phyloP scores from a whole-genome alignment of 92 coral and sea anemone species.

The Virgularia gustaviana region DNA sequence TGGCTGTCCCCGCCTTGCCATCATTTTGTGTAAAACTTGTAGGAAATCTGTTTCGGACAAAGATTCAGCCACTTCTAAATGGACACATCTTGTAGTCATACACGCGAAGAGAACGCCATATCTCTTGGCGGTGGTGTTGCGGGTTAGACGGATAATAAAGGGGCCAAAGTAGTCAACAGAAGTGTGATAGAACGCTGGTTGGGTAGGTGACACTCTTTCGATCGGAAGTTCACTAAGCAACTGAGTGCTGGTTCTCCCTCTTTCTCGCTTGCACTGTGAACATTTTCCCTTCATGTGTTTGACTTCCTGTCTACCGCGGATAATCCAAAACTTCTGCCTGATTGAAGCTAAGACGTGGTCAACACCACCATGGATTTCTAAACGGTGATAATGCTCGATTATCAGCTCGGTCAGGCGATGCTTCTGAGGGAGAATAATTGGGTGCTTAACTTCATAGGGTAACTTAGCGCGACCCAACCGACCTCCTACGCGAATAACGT shows the following conservation, averaged over 20 bases:
- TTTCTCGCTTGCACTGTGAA: background rate
- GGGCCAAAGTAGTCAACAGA: slow-evolving; percentile 24
- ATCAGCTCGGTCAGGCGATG: slow-evolving; percentile 27
- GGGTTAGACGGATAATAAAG: slow-evolving; percentile 3
- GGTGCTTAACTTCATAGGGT: slow-evolving; percentile 7
- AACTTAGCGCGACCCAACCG: slow-evolving; percentile 6
- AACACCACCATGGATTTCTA: slow-evolving; percentile 18
- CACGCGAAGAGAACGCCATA: slow-evolving; percentile 26
- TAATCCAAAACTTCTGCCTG: slow-evolving; percentile 27
- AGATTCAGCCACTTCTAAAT: slow-evolving; percentile 7
- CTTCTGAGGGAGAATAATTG: slow-evolving; percentile 15
- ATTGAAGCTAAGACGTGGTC: slow-evolving; percentile 24
- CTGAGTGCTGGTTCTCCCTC: slow-evolving; percentile 12
- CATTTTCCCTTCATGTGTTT: background rate
- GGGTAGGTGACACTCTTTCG: slow-evolving; percentile 14
- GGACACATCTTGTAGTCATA: slow-evolving; percentile 22
- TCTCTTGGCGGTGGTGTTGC: slow-evolving; percentile 13
- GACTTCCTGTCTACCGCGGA: slow-evolving; percentile 28
- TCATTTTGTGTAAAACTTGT: slow-evolving; percentile 23
- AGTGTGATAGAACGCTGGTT: slow-evolving; percentile 23
- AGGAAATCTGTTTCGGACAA: slow-evolving; percentile 11
- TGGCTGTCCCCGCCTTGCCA: slow-evolving; percentile 26
- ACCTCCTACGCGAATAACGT: slow-evolving; percentile 18
- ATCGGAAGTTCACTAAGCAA: slow-evolving; percentile 19
- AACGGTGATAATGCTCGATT: slow-evolving; percentile 1